Evolutionary conservation across 2,797 vertebrate genomes (phyloP).

Genomic region (Lepus oiostolus): DNA sequence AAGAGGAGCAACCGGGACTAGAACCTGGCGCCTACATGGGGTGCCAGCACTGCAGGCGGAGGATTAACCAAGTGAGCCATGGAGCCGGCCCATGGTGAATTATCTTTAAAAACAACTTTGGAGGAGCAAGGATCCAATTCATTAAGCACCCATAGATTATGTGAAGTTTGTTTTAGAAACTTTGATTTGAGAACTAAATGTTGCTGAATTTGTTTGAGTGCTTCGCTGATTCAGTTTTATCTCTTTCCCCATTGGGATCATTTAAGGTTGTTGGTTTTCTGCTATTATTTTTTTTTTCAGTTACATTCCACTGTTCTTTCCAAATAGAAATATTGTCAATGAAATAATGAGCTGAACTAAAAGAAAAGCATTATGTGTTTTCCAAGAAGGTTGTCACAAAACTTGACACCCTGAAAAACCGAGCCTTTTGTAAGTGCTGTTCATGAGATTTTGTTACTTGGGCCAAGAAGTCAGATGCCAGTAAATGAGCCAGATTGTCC

Average conservation of each 20-base stretch:
- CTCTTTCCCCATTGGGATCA: neutral
- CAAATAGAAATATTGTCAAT: conserved; percentile 65
- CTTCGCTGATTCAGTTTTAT: conserved; percentile 25
- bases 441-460: conserved; percentile 61
- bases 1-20: no score
- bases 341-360: conserved; percentile 22
- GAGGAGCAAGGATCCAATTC: neutral
- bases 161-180: conserved; percentile 56
- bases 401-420: neutral
- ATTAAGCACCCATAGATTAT: neutral
- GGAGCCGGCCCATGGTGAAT: neutral
- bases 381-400: conserved; percentile 44
- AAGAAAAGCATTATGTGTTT: neutral
- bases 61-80: no score
- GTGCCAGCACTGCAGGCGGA: no score
- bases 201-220: neutral
- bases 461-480: conserved; percentile 56
- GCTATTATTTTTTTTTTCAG: neutral
- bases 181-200: neutral
- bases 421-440: neutral
- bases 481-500: conserved; percentile 68
- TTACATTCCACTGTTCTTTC: neutral
- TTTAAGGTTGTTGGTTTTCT: neutral
- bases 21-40: no score
- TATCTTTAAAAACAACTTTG: conserved; percentile 20